Evolutionary conservation across 2,113 vertebrate genomes (phyloP).

Genomic region (Trinectes maculatus): DNA sequence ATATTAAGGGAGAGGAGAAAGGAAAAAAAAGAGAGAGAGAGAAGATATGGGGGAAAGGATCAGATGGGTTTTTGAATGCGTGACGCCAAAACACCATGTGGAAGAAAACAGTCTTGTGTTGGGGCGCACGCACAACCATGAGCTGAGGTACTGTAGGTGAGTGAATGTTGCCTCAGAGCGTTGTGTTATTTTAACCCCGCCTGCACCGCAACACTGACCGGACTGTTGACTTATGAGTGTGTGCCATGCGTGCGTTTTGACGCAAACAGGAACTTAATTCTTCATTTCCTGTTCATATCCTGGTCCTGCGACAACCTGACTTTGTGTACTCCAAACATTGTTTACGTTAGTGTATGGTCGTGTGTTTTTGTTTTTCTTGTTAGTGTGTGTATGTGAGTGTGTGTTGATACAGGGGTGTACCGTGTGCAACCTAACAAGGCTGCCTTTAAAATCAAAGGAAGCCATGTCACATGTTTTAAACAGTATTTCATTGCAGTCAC

Average conservation of each 20-base stretch:
- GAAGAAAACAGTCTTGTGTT: slow-evolving; percentile 53
- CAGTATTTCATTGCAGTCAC: background rate
- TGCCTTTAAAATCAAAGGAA: slow-evolving; percentile 39
- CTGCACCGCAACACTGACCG: slow-evolving; percentile 57
- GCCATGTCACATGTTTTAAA: slow-evolving; percentile 1
- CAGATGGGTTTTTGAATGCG: slow-evolving; percentile 48
- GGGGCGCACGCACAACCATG: slow-evolving; percentile 25
- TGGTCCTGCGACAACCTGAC: slow-evolving; percentile 49
- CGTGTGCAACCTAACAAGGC: slow-evolving; percentile 19
- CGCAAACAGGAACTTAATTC: slow-evolving; percentile 75
- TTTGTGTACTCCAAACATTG: slow-evolving; percentile 57
- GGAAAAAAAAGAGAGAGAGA: slow-evolving; percentile 11
- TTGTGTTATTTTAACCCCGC: slow-evolving; percentile 68
- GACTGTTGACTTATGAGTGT: slow-evolving; percentile 37
- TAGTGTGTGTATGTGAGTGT: slow-evolving; percentile 16
- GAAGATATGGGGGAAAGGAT: slow-evolving; percentile 57
- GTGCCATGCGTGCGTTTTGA: slow-evolving; percentile 51
- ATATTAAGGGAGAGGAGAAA: background rate
- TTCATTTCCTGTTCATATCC: slow-evolving; percentile 77
- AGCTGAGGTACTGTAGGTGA: slow-evolving; percentile 27
- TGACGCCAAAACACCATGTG: slow-evolving; percentile 53
- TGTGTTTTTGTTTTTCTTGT: slow-evolving; percentile 53
- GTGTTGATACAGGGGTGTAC: slow-evolving; percentile 15
- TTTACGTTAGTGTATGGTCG: slow-evolving; percentile 41
- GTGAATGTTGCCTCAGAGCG: slow-evolving; percentile 38